Evolutionary conservation across 2,113 vertebrate genomes (phyloP).

Genomic region (crab-eating macaque (Macaca fascicularis)): T2T-MFA8v1.1 NC_088393.1:6703501-6704000

Average conservation of each 20-base stretch:
- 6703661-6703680: fast-evolving
- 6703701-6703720: not conserved
- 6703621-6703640: fast-evolving
- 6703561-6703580: fast-evolving
- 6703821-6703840: not conserved
- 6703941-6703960: not conserved
- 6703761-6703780: not conserved
- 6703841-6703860: not conserved
- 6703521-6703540: not conserved
- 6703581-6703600: not conserved
- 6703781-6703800: not conserved
- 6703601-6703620: fast-evolving
- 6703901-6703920: not conserved
- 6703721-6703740: no score
- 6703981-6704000: no score
- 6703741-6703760: not conserved
- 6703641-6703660: not conserved
- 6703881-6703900: not conserved
- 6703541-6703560: fast-evolving
- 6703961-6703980: not conserved
- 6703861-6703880: not conserved
- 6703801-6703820: not conserved
- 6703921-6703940: not conserved
- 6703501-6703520: fast-evolving
- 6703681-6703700: not conserved